These are phyloP conservation scores for Macrochelys suwanniensis DNA, from an alignment of 2,797 vertebrate species.

Conservation along the genomic window DNA sequence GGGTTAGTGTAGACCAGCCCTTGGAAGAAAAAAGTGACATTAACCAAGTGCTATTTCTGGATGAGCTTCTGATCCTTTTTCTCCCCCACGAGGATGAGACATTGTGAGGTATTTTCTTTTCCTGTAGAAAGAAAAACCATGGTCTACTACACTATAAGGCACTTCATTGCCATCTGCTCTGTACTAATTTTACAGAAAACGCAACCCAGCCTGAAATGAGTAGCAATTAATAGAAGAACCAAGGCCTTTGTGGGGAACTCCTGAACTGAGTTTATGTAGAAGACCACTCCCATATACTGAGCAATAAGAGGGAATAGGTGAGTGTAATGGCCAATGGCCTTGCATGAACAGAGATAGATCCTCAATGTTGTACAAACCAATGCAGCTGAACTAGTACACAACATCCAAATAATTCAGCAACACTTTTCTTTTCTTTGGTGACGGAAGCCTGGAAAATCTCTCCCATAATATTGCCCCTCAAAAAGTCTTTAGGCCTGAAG, in stretches of 20 bases:
- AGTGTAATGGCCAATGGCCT: constrained; percentile 73
- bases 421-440: constrained; percentile 59
- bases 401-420: constrained; percentile 61
- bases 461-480: constrained; percentile 29
- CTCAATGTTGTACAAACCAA: constrained; percentile 65
- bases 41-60: constrained; percentile 2
- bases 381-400: constrained; percentile 42
- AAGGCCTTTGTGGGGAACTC: constrained; percentile 50
- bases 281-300: constrained; percentile 68
- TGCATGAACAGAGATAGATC: constrained; percentile 67
- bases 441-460: constrained; percentile 47
- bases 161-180: constrained; percentile 66
- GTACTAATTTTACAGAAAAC: constrained; percentile 72
- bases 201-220: constrained; percentile 55
- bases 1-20: neutral
- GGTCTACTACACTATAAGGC: constrained; percentile 41
- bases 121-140: constrained; percentile 75
- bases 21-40: constrained; percentile 5
- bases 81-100: constrained; percentile 34
- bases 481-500: neutral
- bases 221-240: constrained; percentile 69
- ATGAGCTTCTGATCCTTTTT: constrained; percentile 4
- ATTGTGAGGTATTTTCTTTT: constrained; percentile 55
- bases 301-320: constrained; percentile 67
- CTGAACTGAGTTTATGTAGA: constrained; percentile 14